Percentiles rank a stretch among this genome's conserved stretches.
phyloP scores from a whole-genome alignment of 1,140 invertebrate genomes.

The Drosophila dunni region DNA sequence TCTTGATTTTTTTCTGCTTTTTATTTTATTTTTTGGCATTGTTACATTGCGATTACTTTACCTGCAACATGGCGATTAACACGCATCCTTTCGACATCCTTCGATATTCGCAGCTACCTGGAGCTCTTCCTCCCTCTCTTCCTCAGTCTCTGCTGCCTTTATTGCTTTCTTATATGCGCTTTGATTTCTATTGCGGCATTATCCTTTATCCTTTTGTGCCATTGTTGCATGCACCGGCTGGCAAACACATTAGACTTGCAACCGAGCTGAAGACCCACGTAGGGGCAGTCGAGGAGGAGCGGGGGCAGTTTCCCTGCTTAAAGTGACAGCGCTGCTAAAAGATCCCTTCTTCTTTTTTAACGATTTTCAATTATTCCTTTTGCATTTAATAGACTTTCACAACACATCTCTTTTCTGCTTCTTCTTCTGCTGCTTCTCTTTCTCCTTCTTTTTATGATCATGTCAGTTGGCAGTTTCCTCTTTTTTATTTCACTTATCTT shows the following conservation, averaged over 20 bases:
- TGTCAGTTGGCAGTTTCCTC: neutral
- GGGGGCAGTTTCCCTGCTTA: conserved; percentile 10
- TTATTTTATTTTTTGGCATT: conserved; percentile 28
- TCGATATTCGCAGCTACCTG: conserved; percentile 20
- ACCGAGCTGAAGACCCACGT: conserved; percentile 18
- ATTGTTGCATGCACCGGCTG: conserved; percentile 61
- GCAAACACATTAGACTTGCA: conserved; percentile 56
- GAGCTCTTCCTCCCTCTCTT: neutral
- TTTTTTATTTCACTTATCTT: conserved; percentile 10
- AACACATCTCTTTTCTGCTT: neutral
- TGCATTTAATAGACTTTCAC: conserved; percentile 16
- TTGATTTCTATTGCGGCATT: conserved; percentile 60
- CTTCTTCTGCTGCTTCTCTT: neutral
- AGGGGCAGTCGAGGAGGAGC: neutral
- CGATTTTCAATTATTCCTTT: conserved; percentile 28
- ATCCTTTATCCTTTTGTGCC: conserved; percentile 50
- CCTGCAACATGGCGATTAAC: conserved; percentile 61
- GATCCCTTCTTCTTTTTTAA: conserved; percentile 34
- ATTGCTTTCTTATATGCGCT: conserved; percentile 58
- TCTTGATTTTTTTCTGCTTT: neutral
- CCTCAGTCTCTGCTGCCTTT: conserved; percentile 20
- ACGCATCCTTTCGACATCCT: conserved; percentile 45
- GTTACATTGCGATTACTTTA: conserved; percentile 61
- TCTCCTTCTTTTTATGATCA: neutral
- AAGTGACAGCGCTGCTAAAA: conserved; percentile 32